A percentile compares a stretch with the other conserved stretches of the same genome.
Evolutionary conservation across 2,113 vertebrate genomes (phyloP).

Genomic region (Patagioenas fasciata): DNA sequence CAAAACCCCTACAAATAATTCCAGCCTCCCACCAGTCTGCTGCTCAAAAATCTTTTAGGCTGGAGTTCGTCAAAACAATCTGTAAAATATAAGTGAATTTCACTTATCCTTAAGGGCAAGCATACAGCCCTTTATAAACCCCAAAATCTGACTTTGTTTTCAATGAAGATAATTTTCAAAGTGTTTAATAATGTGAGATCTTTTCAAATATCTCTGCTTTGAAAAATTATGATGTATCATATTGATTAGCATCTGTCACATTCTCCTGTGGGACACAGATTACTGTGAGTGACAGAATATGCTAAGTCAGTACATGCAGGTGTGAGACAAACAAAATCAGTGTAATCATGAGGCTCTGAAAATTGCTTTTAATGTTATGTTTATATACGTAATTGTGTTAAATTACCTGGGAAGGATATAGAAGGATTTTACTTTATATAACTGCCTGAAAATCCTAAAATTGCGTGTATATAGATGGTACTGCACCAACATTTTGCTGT

Average conservation of each 20-base stretch:
- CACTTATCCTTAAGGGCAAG: not conserved
- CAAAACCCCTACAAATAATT: constrained; percentile 16
- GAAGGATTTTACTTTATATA: not conserved
- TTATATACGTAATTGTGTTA: constrained; percentile 53
- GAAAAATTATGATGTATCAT: not conserved
- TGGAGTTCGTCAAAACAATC: not conserved
- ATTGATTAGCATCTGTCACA: constrained; percentile 60
- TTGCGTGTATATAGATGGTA: not conserved
- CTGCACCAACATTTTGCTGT: not conserved
- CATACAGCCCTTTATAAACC: not conserved
- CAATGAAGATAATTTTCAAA: not conserved
- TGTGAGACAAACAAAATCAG: constrained; percentile 69
- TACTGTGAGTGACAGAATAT: constrained; percentile 40
- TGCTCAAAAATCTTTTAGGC: not conserved
- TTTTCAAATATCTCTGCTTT: not conserved
- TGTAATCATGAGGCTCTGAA: constrained; percentile 59
- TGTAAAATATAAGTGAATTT: not conserved
- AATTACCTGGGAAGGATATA: constrained; percentile 67
- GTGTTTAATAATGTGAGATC: not conserved
- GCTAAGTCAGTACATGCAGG: constrained; percentile 46
- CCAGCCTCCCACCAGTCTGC: constrained; percentile 25
- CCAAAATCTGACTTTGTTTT: not conserved
- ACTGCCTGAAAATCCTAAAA: constrained; percentile 25
- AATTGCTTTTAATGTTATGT: constrained; percentile 68
- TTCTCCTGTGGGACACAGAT: not conserved